Base-by-base conservation (phyloP, 2,888 invertebrate species). In the Pseudeuparius sepicola region DNA sequence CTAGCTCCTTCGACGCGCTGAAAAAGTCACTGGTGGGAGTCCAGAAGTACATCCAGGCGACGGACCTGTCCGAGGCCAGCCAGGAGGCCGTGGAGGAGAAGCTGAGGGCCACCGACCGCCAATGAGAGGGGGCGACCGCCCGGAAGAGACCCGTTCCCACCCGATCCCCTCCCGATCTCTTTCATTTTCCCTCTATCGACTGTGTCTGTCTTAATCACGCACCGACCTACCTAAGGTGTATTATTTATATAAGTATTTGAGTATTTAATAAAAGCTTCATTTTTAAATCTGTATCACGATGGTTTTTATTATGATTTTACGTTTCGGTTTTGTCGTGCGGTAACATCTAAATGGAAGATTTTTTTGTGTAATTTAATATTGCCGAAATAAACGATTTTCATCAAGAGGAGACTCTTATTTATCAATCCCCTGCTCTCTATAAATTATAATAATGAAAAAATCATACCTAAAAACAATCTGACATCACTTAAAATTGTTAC, bases 11-110 rank as follows among this genome's bases (percentile, higher is more conserved):
- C 61, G 93, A 94, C 67, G 94, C 94, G 57, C 75, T 98, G 64
- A 96, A 94, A 73, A 90, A 92, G 65, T 88, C 93, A 42, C 73
- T 98, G 62, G 90, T 90, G 45, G 94, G 94, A 56, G 88, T 96
- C 51, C 90, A 89, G 71, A 92, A 92, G 73, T 93, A 90, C 72
- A 87, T 94, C 65, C 94, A 90, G 70, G 92, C 93, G 58, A 93
- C 90, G 59, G 93, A 94, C 66, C 74, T 87, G 57, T 84, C 89
- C 50, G 94, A 94, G 69, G 88, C 90, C 48, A 87, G 88, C 48
- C 84, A 87, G 59, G 89, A 90, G 64, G 86, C 87, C 50, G 89
- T 90, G 47, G 90, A 90, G 64, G 89, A 89, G 65, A 90, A 90
- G 66, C 77, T 90, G 54, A 84, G 90, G 70, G 82, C 88, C 66